These are phyloP conservation scores for Drosophila punjabiensis DNA, from an alignment of 1,140 invertebrate species.

Conservation along the genomic window DNA sequence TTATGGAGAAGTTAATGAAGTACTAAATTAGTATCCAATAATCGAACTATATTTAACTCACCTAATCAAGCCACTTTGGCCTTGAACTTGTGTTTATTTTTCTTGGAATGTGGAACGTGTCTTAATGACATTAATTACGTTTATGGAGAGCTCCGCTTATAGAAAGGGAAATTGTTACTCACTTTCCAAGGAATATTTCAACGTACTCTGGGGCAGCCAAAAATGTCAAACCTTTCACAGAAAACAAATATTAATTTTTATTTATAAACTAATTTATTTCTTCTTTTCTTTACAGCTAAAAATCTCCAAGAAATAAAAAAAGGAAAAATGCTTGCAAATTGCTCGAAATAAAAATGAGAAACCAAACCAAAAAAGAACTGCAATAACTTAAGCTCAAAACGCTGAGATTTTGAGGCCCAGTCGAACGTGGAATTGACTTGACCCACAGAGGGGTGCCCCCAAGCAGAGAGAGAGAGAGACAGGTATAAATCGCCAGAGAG, in stretches of 20 bases:
- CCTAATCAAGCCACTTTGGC: slow-evolving; percentile 19
- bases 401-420: slow-evolving; percentile 55
- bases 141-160: slow-evolving; percentile 15
- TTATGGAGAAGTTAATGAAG: background rate
- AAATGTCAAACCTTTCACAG: background rate
- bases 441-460: slow-evolving; percentile 14
- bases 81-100: slow-evolving; percentile 58
- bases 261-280: slow-evolving; percentile 12
- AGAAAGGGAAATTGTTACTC: slow-evolving; percentile 37
- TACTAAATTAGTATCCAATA: background rate
- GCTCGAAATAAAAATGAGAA: slow-evolving; percentile 30
- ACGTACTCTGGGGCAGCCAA: slow-evolving; percentile 6
- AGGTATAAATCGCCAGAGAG: slow-evolving; percentile 1
- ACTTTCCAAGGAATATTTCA: slow-evolving; percentile 35
- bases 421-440: slow-evolving; percentile 54
- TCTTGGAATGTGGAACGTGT: slow-evolving; percentile 37
- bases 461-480: slow-evolving; percentile 14
- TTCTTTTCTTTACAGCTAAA: slow-evolving; percentile 39
- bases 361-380: slow-evolving; percentile 21
- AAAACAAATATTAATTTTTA: background rate
- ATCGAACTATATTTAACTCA: slow-evolving; percentile 5
- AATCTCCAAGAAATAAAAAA: slow-evolving; percentile 45
- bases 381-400: slow-evolving; percentile 32
- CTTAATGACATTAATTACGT: slow-evolving; percentile 33
- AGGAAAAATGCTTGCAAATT: slow-evolving; percentile 32